Evolutionary conservation across 2,888 invertebrate genomes (phyloP), one percentile per base, ranked within the genome.

Genomic region (Philhelius pedissequus): DNA sequence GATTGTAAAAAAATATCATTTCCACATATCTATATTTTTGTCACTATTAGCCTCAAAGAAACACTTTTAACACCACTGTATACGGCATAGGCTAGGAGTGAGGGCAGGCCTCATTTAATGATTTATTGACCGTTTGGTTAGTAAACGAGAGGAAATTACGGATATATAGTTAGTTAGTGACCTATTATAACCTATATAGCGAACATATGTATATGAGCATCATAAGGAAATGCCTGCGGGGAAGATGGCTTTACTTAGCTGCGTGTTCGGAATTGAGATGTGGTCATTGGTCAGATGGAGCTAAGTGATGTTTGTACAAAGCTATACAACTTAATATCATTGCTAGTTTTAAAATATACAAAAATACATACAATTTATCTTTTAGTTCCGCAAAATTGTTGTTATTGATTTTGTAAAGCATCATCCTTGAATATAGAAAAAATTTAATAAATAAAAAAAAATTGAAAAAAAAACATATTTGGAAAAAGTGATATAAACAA

Each of bases 61-160:
- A 13, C 1, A 1, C 1, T 8, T 27, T 32, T 3, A 1, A 6
- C 1, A 3, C 56, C 56, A 56, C 56, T 56, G 56, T 56, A n/a
- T n/a, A 1, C 4, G 3, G 3, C 20, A 20, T n/a, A 2, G 20
- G 20, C 11, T 32, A 9, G 6, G 13, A 56, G 20, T 30, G 20
- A 15, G n/a, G 32, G 20, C 1, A 20, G 56, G 18, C 56, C 56
- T 70, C 71, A 71, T 75, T 75, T 66, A 79, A 79, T 75, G 71
- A 71, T 68, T 76, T 74, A 80, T 84, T 52, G 71, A 60, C 75
- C 75, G 68, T 79, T 84, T 76, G 75, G 68, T 71, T 71, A 68
- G 79, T 75, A 80, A 71, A 76, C 58, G 70, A 68, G 40, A 48
- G 43, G 64, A 70, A 43, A 32, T 32, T 58, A 43, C 35, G 13